phyloP scores from a whole-genome alignment of 1,140 invertebrate genomes.

The Tribolium castaneum region DNA sequence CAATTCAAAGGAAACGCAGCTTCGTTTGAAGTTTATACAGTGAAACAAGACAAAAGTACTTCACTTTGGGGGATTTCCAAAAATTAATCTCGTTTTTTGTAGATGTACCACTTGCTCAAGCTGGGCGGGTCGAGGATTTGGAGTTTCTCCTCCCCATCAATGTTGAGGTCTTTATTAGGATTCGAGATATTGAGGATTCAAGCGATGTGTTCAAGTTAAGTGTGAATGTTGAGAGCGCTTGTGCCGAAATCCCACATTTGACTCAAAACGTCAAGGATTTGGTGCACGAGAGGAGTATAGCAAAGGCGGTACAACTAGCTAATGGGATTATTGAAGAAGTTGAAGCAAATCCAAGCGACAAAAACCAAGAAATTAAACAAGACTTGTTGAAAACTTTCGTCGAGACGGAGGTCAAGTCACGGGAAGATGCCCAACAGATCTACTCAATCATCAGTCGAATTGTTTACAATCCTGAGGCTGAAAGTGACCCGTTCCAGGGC shows the following conservation, averaged over 20 bases:
- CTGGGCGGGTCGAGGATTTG: not conserved
- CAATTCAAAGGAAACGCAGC: not conserved
- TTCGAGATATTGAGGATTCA: not conserved
- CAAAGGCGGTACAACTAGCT: not conserved
- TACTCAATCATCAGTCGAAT: not conserved
- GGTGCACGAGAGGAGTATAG: not conserved
- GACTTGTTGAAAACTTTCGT: not conserved
- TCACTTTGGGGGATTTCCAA: not conserved
- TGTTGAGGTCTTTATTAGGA: not conserved
- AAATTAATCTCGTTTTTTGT: not conserved
- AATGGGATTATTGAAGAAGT: slow-evolving; percentile 11
- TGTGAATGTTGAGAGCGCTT: not conserved
- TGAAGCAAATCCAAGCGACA: not conserved
- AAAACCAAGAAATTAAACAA: not conserved
- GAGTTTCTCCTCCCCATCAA: slow-evolving; percentile 3
- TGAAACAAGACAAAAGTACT: not conserved
- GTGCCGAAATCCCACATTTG: not conserved
- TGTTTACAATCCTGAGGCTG: not conserved
- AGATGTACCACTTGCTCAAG: not conserved
- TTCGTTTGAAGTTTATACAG: not conserved
- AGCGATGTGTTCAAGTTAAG: not conserved
- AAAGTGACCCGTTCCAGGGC: not conserved
- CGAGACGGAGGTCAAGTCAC: not conserved
- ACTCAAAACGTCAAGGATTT: not conserved
- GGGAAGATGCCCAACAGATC: not conserved